A percentile compares a stretch with the other conserved stretches of the same genome.
Evolutionary conservation across 2,797 vertebrate genomes (phyloP).

Genomic region (Pachyuromys duprasi): DNA sequence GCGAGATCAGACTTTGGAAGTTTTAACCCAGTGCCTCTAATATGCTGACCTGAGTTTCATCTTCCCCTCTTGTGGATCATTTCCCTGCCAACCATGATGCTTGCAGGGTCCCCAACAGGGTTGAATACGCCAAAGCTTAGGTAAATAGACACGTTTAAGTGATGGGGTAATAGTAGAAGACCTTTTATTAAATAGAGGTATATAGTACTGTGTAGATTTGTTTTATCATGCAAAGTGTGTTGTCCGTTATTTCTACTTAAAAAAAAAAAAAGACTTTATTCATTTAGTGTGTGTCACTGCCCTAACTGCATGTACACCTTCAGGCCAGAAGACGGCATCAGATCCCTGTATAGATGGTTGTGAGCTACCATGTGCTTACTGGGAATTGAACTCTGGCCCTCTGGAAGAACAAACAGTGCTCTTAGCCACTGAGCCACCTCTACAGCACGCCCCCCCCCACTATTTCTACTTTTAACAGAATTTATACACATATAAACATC

Average conservation of each 20-base stretch:
- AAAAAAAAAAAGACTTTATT: no score
- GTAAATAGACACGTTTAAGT: not conserved
- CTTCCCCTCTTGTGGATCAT: not conserved
- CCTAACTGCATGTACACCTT: no score
- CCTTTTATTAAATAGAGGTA: constrained; percentile 42
- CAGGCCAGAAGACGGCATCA: no score
- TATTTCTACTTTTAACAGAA: not conserved
- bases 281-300: no score
- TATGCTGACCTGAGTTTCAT: not conserved
- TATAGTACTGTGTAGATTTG: not conserved
- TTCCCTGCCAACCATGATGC: not conserved
- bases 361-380: no score
- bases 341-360: no score
- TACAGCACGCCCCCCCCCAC: no score
- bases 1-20: not conserved
- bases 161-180: not conserved
- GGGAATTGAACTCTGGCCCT: no score
- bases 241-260: not conserved
- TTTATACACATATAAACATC: not conserved
- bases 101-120: not conserved
- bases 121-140: constrained; percentile 47
- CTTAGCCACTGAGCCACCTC: no score
- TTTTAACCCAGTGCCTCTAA: not conserved
- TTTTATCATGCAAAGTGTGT: not conserved
- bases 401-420: no score